Conservation (phyloP, 2,888 invertebrate genomes). For the Nephrotoma flavescens region DNA sequence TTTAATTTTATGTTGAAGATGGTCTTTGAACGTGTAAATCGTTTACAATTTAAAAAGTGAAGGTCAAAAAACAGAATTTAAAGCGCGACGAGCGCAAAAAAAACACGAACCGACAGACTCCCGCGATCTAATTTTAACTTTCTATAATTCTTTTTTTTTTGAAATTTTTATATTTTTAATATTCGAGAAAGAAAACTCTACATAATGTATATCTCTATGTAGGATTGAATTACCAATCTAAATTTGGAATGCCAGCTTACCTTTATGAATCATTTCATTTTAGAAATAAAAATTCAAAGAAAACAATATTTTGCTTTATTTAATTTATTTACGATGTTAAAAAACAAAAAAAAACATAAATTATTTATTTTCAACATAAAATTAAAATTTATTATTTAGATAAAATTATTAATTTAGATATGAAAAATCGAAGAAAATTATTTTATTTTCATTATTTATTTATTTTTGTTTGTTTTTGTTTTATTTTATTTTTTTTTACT, state of each 20-base stretch:
- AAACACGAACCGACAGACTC: neutral
- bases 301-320: neutral
- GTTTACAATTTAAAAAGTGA: neutral
- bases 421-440: neutral
- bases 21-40: neutral
- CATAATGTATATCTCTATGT: neutral
- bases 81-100: neutral
- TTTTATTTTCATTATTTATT: neutral
- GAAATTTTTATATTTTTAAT: neutral
- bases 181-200: neutral
- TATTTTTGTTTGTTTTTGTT: neutral
- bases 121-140: conserved; percentile 1
- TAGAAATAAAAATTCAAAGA: neutral
- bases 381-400: neutral
- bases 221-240: conserved; percentile 11
- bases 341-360: neutral
- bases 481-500: neutral
- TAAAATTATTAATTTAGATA: neutral
- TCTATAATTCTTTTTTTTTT: neutral
- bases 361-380: neutral
- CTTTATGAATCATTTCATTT: conserved; percentile 4
- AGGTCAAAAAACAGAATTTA: neutral
- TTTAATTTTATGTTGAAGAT: neutral
- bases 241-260: conserved; percentile 10
- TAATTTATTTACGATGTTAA: neutral